Evolutionary conservation across 2,797 vertebrate genomes (phyloP).

Genomic region (Typhlichthys eigenmanni): DNA sequence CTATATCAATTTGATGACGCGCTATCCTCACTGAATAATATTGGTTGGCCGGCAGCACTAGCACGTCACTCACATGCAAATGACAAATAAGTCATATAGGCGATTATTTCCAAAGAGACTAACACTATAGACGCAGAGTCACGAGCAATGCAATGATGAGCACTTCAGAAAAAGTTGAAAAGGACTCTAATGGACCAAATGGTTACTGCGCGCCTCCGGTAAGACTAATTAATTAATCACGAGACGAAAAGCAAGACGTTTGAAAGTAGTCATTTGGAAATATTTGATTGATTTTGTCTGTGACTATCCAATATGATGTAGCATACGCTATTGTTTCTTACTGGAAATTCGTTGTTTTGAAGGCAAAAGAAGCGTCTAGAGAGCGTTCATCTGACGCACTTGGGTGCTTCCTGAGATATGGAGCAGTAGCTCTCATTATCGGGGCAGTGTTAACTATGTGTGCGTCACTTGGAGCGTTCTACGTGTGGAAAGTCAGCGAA

Average conservation of each 20-base stretch:
- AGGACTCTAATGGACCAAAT: slow-evolving; percentile 75
- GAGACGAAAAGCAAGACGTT: no score
- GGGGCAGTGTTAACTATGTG: slow-evolving; percentile 83
- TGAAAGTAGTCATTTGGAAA: no score
- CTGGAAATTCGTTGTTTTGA: background rate
- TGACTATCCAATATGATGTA: background rate
- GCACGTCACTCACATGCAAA: slow-evolving; percentile 63
- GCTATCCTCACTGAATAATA: slow-evolving; percentile 66
- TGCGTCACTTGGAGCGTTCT: slow-evolving; percentile 86
- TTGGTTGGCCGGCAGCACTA: slow-evolving; percentile 43
- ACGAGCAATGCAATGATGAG: slow-evolving; percentile 67
- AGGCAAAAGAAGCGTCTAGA: slow-evolving; percentile 76
- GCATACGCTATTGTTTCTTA: background rate
- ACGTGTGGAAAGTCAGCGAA: slow-evolving; percentile 88
- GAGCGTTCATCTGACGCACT: slow-evolving; percentile 33
- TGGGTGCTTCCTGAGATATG: slow-evolving; percentile 77
- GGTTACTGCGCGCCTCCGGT: slow-evolving; percentile 78
- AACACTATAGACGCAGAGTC: slow-evolving; percentile 24
- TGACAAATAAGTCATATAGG: slow-evolving; percentile 37
- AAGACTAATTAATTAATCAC: slow-evolving; percentile 55
- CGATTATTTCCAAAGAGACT: slow-evolving; percentile 42
- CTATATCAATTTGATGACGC: background rate
- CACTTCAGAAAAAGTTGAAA: slow-evolving; percentile 80
- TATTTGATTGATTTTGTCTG: no score
- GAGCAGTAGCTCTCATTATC: slow-evolving; percentile 78